These are phyloP conservation scores for Drosophila rhopaloa DNA, from an alignment of 1,140 invertebrate genomes.

Conservation along the genomic window DNA sequence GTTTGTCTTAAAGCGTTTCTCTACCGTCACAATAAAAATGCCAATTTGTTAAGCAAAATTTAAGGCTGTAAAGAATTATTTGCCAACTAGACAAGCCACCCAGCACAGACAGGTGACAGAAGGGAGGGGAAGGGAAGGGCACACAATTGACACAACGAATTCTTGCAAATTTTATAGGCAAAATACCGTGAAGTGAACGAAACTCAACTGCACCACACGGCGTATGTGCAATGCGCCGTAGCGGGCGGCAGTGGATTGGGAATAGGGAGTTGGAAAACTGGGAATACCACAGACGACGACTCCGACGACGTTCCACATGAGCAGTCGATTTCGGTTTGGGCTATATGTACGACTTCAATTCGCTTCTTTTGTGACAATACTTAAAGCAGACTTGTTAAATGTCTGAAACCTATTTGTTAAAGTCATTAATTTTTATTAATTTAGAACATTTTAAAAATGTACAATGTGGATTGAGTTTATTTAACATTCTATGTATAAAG, in stretches of 20 bases:
- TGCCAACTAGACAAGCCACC: conserved; percentile 41
- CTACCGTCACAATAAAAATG: conserved; percentile 29
- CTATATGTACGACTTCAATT: neutral
- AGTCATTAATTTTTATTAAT: too few species aligned
- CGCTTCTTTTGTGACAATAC: neutral
- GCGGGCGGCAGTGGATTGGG: conserved; percentile 5
- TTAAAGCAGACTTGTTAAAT: neutral
- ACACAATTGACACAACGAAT: conserved; percentile 73
- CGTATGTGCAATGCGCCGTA: conserved; percentile 52
- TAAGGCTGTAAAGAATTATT: conserved; percentile 60
- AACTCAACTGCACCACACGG: conserved; percentile 40
- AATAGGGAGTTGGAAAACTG: conserved; percentile 19
- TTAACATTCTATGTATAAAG: too few species aligned
- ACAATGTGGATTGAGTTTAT: too few species aligned
- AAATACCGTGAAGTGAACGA: conserved; percentile 31
- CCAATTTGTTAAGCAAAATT: conserved; percentile 70
- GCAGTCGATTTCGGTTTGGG: conserved; percentile 8
- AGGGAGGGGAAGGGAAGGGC: neutral
- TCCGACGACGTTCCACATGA: conserved; percentile 39
- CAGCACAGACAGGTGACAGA: conserved; percentile 5
- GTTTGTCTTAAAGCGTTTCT: conserved; percentile 27
- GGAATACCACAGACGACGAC: conserved; percentile 27
- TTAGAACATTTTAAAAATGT: too few species aligned
- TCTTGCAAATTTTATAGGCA: conserved; percentile 64
- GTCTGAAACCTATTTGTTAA: too few species aligned